These are phyloP conservation scores for Platygyra sinensis DNA, from an alignment of 64 coral and sea anemone species.

Conservation along the genomic window DNA sequence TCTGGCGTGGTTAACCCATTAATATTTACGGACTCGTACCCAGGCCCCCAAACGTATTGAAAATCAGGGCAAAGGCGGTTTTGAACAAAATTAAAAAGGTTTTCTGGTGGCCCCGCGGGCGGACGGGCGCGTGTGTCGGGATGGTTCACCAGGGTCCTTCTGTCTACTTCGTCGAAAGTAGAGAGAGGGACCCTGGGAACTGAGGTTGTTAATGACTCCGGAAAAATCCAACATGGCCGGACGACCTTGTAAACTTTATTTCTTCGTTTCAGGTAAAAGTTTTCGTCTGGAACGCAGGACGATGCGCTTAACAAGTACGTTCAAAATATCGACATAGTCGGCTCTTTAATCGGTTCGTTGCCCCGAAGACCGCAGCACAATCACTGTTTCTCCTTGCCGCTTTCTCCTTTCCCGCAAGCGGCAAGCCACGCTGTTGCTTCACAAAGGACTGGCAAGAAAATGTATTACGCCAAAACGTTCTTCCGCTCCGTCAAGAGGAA, in stretches of 20 bases:
- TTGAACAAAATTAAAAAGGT: too few species aligned
- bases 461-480: constrained; percentile 20
- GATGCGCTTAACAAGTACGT: constrained; percentile 73
- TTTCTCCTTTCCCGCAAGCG: constrained; percentile 65
- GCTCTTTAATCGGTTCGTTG: constrained; percentile 87
- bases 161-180: too few species aligned
- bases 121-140: too few species aligned
- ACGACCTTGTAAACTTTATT: constrained; percentile 54
- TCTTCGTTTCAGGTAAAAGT: constrained; percentile 57
- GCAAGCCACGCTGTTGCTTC: constrained; percentile 80
- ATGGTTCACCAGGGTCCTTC: too few species aligned
- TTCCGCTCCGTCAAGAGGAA: constrained; percentile 39
- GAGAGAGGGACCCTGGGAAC: too few species aligned
- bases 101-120: too few species aligned
- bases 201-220: neutral
- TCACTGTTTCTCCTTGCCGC: constrained; percentile 75
- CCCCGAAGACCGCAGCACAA: constrained; percentile 94
- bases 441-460: constrained; percentile 78
- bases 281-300: constrained; percentile 82
- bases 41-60: too few species aligned
- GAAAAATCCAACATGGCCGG: constrained; percentile 73
- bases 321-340: constrained; percentile 86
- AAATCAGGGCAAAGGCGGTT: too few species aligned
- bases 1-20: too few species aligned
- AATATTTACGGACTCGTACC: too few species aligned